Base-by-base conservation (phyloP, 2,888 invertebrate genomes). In the Meiosimyza decipiens region DNA sequence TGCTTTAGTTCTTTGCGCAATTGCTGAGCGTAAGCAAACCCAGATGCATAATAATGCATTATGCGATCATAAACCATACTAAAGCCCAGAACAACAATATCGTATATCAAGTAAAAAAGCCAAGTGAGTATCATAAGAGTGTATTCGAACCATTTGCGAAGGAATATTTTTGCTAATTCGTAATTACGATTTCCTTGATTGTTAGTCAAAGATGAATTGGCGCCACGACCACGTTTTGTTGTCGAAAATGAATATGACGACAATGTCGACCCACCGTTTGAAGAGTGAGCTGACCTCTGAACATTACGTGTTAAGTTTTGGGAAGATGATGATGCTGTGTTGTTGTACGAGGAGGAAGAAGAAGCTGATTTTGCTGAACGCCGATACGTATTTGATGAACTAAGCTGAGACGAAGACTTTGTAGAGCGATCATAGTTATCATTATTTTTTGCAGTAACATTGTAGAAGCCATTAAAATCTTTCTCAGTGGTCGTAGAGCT, bases 81-180 rank as follows among this genome's bases (percentile, higher is more conserved):
- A 73, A 82, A 86, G 70, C 94, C 95, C 89, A 95, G 91, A 73
- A 92, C 91, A 78, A 93, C 91, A 78, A 95, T 93, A 85, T 95
- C 95, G 40, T 92, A 93, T 33, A 95, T 89, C 79, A 95, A 88
- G 87, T 93, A 92, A 77, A 93, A 88, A 73, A 95, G 90, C 95
- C 95, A 95, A 73, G 91, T 89, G 71, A 94, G 85, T 72, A 94
- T 90, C 80, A 89, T 91, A 84, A 89, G 88, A 7, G 90, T 89
- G 1, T 89, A 90, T 59, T 88, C 89, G 12, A 89, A 88, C 91
- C 91, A 91, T 73, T 89, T 89, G 74, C 89, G 89, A 85, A 83
- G 87, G 79, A 80, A 84, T 74, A 84, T 89, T 85, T 81, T 81
- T 82, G 77, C 83, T 79, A 84, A 76, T 88, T 90, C 87, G 88